phyloP scores from a whole-genome alignment of 2,113 vertebrate species.

The Ptilonorhynchus violaceus region DNA sequence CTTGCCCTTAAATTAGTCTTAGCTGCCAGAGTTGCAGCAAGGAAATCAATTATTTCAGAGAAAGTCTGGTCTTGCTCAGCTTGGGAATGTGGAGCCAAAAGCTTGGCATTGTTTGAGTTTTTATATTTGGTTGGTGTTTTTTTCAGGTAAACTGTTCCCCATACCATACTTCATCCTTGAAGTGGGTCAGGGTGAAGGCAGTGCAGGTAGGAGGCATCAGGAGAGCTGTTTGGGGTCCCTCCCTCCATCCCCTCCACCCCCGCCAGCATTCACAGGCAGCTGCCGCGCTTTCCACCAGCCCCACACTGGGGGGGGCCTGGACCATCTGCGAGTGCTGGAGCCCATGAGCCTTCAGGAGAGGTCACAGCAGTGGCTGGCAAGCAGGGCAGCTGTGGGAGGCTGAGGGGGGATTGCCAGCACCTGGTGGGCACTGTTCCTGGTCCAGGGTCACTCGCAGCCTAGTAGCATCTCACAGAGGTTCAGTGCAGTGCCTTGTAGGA shows the following conservation, averaged over 20 bases:
- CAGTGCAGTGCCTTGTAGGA: background rate
- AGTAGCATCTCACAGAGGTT: background rate
- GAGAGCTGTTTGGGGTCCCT: background rate
- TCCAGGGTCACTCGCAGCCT: rapidly evolving
- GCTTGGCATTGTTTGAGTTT: background rate
- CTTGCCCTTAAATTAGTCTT: background rate
- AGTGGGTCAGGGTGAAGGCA: background rate
- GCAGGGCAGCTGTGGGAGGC: background rate
- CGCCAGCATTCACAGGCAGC: background rate
- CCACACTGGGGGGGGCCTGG: rapidly evolving
- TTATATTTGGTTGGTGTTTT: background rate
- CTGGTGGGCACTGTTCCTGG: background rate
- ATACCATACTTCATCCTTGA: background rate
- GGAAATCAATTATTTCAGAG: background rate
- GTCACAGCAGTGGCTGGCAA: rapidly evolving
- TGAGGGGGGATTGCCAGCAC: background rate
- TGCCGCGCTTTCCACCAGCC: rapidly evolving
- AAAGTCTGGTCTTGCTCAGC: background rate
- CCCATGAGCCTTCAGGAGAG: rapidly evolving
- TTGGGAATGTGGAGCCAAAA: background rate
- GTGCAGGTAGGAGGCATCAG: background rate
- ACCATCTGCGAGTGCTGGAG: rapidly evolving
- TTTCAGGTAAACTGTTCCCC: background rate
- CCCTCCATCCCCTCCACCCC: background rate
- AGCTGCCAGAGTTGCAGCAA: background rate